Conservation (phyloP, 1,140 invertebrate genomes). For the Acyrthosiphon pisum region DNA sequence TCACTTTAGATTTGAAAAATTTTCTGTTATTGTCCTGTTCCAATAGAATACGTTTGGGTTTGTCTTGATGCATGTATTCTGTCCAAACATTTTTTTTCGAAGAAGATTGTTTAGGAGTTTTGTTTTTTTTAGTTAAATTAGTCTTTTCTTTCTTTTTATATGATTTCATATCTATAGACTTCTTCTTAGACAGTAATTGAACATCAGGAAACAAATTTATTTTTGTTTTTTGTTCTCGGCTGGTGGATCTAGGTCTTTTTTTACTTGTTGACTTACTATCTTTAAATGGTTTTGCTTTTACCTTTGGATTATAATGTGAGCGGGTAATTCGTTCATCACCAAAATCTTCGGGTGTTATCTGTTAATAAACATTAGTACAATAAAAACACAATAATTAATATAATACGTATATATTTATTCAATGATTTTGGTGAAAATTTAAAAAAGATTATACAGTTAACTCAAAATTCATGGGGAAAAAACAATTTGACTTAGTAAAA, state of each 20-base stretch:
- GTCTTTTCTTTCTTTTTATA: background rate
- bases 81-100: slow-evolving; percentile 47
- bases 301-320: slow-evolving; percentile 32
- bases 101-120: background rate
- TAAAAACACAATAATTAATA: no score
- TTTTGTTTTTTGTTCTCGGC: slow-evolving; percentile 12
- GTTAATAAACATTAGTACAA: background rate
- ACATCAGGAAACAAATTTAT: slow-evolving; percentile 33
- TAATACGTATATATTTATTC: no score
- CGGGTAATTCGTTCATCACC: slow-evolving; percentile 29
- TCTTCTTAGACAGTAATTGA: slow-evolving; percentile 28
- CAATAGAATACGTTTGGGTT: slow-evolving; percentile 12
- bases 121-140: background rate
- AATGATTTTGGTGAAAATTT: no score
- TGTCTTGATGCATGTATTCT: slow-evolving; percentile 11
- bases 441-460: no score
- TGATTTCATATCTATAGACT: background rate
- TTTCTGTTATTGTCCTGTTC: slow-evolving; percentile 15
- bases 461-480: no score
- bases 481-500: no score
- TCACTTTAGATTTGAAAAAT: slow-evolving; percentile 43
- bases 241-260: slow-evolving; percentile 33
- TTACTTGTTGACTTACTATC: slow-evolving; percentile 39
- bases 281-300: slow-evolving; percentile 42
- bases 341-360: slow-evolving; percentile 28